Base-by-base conservation (phyloP, 2,888 invertebrate genomes). In the Drosophila cracens region DNA sequence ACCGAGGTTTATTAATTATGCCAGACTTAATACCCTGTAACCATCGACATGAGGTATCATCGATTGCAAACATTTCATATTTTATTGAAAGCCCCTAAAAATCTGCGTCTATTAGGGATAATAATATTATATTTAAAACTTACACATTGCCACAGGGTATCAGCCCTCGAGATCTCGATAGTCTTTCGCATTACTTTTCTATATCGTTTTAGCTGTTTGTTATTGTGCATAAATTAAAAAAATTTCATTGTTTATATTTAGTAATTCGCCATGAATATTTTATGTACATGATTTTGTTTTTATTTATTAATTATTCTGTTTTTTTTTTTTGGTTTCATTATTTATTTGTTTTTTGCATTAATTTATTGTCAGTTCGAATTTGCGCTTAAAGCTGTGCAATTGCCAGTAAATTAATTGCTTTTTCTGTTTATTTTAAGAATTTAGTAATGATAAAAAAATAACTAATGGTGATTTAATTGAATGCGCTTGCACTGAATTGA, bases 1-100 rank as follows among this genome's bases (percentile, higher is more conserved):
- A 54, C 31, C 21, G 48, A 59, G 53, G 60, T 59, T 76, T 83
- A 81, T 83, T 78, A 81, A 80, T 78, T 79, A 81, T 79, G 61
- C 61, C 49, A 49, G 36, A 48, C 64, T 61, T 25, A 8, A 58
- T 58, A 58, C 57, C 63, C 29, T 58, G 5, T 8, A 31, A 21
- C 3, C 16, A 10, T 31, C 3, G 6, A 11, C 2, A 31, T 29
- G 11, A 7, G 38, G n/a, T 38, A 27, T 38, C 16, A 25, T 25
- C 8, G 8, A 16, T 25, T 46, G 46, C 16, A 25, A 46, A 25
- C 4, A 8, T 4, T 4, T 4, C 8, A 21, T 3, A 40, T 4
- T 43, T 46, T 5, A 13, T 7, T 13, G 3, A 21, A 21, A 43
- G 2, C 6, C 11, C 11, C 2, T 2, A 11, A 43, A 13, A 11